Evolutionary conservation across 2,113 vertebrate genomes (phyloP).

Genomic region (Plectropomus leopardus): DNA sequence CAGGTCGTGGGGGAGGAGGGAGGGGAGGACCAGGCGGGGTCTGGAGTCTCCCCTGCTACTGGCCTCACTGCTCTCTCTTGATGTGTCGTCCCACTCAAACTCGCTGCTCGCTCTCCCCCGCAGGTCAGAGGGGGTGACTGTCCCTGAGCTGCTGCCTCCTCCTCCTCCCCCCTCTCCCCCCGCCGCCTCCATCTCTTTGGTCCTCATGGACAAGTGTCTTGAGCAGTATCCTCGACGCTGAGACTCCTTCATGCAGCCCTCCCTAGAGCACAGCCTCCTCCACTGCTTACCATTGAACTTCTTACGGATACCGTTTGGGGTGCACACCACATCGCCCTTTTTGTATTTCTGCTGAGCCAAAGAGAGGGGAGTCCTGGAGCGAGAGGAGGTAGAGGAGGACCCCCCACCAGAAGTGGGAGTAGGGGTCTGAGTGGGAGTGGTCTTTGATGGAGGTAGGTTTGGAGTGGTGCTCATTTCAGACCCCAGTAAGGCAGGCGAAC

Average conservation of each 20-base stretch:
- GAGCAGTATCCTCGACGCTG: constrained; percentile 95
- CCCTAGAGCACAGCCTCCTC: constrained; percentile 93
- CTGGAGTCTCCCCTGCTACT: constrained; percentile 90
- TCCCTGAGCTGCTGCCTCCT: constrained; percentile 86
- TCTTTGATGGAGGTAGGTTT: constrained; percentile 78
- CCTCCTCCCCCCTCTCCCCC: constrained; percentile 84
- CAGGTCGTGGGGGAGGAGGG: constrained; percentile 85
- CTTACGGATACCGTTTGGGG: constrained; percentile 93
- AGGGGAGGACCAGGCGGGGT: constrained; percentile 84
- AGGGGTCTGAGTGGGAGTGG: constrained; percentile 76
- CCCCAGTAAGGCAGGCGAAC: constrained; percentile 58
- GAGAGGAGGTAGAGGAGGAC: constrained; percentile 82
- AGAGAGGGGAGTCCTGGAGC: constrained; percentile 90
- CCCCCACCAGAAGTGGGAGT: constrained; percentile 74
- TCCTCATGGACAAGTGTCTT: constrained; percentile 93
- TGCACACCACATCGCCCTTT: constrained; percentile 94
- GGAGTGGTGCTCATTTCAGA: constrained; percentile 68
- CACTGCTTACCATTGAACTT: constrained; percentile 97
- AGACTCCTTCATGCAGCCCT: constrained; percentile 95
- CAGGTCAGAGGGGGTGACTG: constrained; percentile 82
- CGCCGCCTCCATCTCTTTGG: constrained; percentile 93
- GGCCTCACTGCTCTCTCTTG: constrained; percentile 90
- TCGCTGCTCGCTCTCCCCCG: constrained; percentile 87
- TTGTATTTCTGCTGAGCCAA: constrained; percentile 93
- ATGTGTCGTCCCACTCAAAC: constrained; percentile 93